Evolutionary conservation across 2,888 invertebrate genomes (phyloP), one percentile per base, ranked within the genome.

Genomic region (Phania funesta): DNA sequence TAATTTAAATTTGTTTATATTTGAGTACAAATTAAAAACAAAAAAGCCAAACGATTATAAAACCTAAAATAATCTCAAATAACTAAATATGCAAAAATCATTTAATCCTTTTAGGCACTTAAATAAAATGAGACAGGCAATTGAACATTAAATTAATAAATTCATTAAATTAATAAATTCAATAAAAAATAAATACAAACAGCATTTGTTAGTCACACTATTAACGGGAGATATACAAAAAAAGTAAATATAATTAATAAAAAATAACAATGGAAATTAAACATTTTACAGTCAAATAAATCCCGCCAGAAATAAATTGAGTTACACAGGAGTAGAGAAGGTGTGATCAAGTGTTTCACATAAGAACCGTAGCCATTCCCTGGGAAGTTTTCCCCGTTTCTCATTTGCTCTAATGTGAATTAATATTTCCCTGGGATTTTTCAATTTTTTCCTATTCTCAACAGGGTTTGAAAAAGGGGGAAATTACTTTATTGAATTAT

Each of bases 1-100:
- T 41, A 3, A n/a, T 38, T 38, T 7, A 38, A n/a, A 38, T n/a
- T 38, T n/a, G 4, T 4, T n/a, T 35, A 35, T 9, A 35, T 9
- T 35, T 46, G 2, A 26, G 7, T 26, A 26, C 48, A 50, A 41
- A 16, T 22, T 4, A 13, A n/a, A 29, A 13, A 3, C 11, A 22
- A 0, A 46, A 9, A 2, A 9, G 24, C 24, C 2, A 50, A 50
- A n/a, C 0, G 13, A 44, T 22, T 18, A 20, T 20, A 8, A 48
- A 18, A 44, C 38, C 38, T 74, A 46, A 24, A 48, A 56, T 20
- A 58, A 58, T 44, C 24, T 20, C 54, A 35, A 65, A 60, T 13
- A 70, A 70, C 64, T 68, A 62, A 58, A 70, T 70, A 75, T 75
- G 75, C 58, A 70, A 70, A 74, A 75, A 74, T 75, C 56, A 70